Evolutionary conservation across 2,113 vertebrate genomes (phyloP), one percentile per base, ranked within the genome.

Genomic region (Nothoprocta perdicaria): DNA sequence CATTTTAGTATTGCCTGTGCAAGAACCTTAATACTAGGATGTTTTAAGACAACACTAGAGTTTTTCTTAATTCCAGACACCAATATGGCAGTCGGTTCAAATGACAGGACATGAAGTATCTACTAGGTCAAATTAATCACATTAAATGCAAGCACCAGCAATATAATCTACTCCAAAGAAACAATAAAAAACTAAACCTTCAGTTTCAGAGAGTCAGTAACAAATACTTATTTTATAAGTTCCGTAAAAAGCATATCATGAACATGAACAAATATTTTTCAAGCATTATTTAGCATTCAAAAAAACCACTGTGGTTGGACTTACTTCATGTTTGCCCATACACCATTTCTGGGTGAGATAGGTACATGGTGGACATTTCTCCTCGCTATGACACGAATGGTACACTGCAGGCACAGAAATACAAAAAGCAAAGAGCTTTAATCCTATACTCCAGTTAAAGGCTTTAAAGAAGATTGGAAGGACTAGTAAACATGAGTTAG

Each of bases 321-420:
- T 98, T 98, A 99, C 99, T 98, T 99, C 99, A 24, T 99, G 99
- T 73, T 98, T 99, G 78, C 99, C 99, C 99, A 99, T 99, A 96
- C 99, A 99, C 99, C 99, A 99, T 69, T 99, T 99, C 96, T 99
- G 98, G 84, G 98, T 99, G 58, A 99, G 98, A 93, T 99, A 99
- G 14, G 99, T 99, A 97, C 99, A 99, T 8, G 99, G 99, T 15
- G 99, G 99, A 89, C 99, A 99, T 90, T 98, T 99, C 88, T 99
- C 99, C 52, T 99, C 99, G 77, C 97, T 99, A 40, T 99, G 99
- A 97, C 99, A 99, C 86, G 98, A 98, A 97, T 99, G 99, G 95
- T 99, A 99, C 52, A 99, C 99, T 99, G 95, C 24, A 95, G 45
- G 27, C 76, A 96, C 16, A 97, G 48, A 80, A 86, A 80, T 26